Percentiles rank a stretch among this genome's conserved stretches.
Evolutionary conservation across 2,113 vertebrate genomes (phyloP).

Genomic region (Meleagris gallopavo): DNA sequence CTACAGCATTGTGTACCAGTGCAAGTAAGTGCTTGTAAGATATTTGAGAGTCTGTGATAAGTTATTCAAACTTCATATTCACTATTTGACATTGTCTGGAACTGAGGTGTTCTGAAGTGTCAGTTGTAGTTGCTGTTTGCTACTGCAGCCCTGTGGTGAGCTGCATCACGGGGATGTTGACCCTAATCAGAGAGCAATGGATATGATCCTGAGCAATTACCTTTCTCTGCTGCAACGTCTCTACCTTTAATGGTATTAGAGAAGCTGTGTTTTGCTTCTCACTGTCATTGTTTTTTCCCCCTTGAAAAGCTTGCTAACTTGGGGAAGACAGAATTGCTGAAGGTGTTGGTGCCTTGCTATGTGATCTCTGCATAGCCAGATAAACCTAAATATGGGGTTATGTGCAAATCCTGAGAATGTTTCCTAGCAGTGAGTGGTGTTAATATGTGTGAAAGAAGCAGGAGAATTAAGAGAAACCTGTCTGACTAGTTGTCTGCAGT

Average conservation of each 20-base stretch:
- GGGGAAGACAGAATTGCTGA: neutral
- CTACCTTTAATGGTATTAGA: neutral
- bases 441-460: neutral
- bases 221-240: neutral
- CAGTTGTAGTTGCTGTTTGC: neutral
- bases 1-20: neutral
- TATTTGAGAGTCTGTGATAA: neutral
- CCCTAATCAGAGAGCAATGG: rapidly evolving
- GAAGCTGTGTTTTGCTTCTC: neutral
- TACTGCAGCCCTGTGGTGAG: neutral
- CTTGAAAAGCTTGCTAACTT: neutral
- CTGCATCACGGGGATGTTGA: neutral
- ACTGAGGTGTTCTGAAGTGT: neutral
- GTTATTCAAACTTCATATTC: neutral
- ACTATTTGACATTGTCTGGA: neutral
- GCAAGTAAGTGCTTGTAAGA: neutral
- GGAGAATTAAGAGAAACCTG: conserved; percentile 7
- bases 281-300: rapidly evolving
- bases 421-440: neutral
- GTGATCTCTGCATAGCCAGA: neutral
- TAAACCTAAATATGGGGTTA: neutral
- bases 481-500: neutral
- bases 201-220: neutral
- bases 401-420: neutral
- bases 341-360: neutral